Conservation (phyloP, 2,113 vertebrate genomes). For the Azemiops feae region DNA sequence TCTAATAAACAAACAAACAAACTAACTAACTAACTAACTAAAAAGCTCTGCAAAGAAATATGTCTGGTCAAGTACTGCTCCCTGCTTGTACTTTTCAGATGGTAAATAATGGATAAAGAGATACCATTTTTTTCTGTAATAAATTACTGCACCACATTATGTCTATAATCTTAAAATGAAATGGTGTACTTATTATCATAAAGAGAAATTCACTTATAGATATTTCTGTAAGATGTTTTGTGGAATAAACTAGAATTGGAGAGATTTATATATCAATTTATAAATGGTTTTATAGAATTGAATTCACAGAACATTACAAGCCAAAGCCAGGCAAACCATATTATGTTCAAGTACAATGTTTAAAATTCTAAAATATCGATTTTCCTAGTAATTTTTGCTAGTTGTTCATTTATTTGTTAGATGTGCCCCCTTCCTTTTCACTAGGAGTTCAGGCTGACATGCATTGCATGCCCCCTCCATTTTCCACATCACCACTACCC, state of each 20-base stretch:
- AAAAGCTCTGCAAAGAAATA: not conserved
- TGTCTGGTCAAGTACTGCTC: not conserved
- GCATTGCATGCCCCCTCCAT: not conserved
- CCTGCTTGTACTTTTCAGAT: not conserved
- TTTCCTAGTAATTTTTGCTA: not conserved
- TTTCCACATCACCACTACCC: not conserved
- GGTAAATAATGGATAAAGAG: not conserved
- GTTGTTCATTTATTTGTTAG: not conserved
- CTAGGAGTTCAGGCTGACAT: not conserved
- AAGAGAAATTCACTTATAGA: not conserved
- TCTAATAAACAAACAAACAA: not conserved
- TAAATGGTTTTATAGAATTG: not conserved
- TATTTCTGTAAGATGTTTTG: not conserved
- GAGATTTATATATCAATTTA: not conserved
- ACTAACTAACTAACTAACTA: no score
- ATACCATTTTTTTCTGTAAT: not conserved
- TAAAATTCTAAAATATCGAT: not conserved
- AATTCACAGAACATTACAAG: not conserved
- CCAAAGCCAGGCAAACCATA: not conserved
- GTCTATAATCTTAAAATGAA: not conserved
- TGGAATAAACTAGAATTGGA: not conserved
- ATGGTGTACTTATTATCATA: not conserved
- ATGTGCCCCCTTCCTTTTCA: not conserved
- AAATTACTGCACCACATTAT: not conserved
- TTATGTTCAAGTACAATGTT: not conserved